Percentiles rank a stretch among this genome's conserved stretches.
Conservation (phyloP, 1,140 invertebrate genomes). For the Solenopsis invicta region DNA sequence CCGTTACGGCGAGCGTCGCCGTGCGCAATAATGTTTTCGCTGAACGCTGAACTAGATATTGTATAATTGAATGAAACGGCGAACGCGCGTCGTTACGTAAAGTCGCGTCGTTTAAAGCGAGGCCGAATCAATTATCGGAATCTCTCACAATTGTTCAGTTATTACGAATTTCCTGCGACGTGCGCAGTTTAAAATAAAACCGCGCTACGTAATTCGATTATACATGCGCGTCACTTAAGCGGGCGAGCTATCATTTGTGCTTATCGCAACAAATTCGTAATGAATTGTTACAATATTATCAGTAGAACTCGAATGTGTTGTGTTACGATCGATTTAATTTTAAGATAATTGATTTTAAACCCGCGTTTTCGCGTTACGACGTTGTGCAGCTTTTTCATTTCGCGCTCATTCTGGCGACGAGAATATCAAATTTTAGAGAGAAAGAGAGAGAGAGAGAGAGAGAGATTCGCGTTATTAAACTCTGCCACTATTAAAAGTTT, state of each 20-base stretch:
- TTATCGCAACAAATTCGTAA: slow-evolving; percentile 14
- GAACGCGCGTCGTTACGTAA: slow-evolving; percentile 17
- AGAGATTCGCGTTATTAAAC: slow-evolving; percentile 56
- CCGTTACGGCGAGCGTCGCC: background rate
- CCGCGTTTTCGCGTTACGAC: slow-evolving; percentile 3
- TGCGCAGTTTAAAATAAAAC: background rate
- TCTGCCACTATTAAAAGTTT: slow-evolving; percentile 48
- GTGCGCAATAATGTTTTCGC: slow-evolving; percentile 26
- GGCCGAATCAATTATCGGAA: slow-evolving; percentile 28
- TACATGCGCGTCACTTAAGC: background rate
- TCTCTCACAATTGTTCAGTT: slow-evolving; percentile 29
- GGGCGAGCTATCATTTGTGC: background rate
- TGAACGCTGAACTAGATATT: slow-evolving; percentile 29
- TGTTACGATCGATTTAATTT: slow-evolving; percentile 24
- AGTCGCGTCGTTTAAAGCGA: slow-evolving; percentile 29
- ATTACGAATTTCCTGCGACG: slow-evolving; percentile 13
- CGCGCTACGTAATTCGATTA: background rate
- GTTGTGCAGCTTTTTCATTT: slow-evolving; percentile 16
- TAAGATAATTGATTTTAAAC: slow-evolving; percentile 22
- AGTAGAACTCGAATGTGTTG: background rate
- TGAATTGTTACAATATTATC: background rate
- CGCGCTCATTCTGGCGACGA: background rate
- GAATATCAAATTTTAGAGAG: slow-evolving; percentile 47
- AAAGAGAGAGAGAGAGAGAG: background rate
- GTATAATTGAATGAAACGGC: slow-evolving; percentile 46